Conservation (phyloP, 2,888 invertebrate genomes). For the Ochropleura leucogaster region DNA sequence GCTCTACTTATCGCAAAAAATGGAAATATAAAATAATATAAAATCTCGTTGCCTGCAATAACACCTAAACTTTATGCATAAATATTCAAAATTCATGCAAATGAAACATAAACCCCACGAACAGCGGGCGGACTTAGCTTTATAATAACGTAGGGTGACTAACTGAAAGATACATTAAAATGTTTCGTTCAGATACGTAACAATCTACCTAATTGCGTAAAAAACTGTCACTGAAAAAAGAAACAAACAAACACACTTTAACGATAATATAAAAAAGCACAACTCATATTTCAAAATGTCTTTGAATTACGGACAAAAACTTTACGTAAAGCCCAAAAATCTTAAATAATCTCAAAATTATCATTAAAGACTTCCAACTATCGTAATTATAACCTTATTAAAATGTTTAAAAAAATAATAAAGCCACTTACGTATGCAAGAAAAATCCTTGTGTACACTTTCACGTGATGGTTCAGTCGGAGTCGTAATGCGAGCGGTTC, state of each 20-base stretch:
- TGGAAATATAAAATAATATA: conserved; percentile 39
- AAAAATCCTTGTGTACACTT: conserved; percentile 62
- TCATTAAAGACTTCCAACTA: background rate
- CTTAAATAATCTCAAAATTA: background rate
- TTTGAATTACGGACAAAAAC: conserved; percentile 1
- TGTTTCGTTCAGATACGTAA: background rate
- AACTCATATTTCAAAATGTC: background rate
- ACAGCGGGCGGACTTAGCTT: conserved; percentile 34
- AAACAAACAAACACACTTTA: background rate
- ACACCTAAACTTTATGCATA: conserved; percentile 42
- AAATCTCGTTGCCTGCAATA: conserved; percentile 44
- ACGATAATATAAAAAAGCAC: background rate
- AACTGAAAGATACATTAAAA: conserved; percentile 8
- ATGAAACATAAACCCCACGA: conserved; percentile 42
- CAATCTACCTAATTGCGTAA: background rate
- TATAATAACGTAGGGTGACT: conserved; percentile 46
- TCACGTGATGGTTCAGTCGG: conserved; percentile 68
- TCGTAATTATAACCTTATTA: background rate
- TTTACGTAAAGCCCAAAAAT: conserved; percentile 3
- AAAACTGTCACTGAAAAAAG: background rate
- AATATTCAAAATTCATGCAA: conserved; percentile 56
- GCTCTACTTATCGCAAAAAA: conserved; percentile 45
- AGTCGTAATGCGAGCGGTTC: conserved; percentile 55
- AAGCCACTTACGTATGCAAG: conserved; percentile 58
- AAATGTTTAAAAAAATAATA: conserved; percentile 21